phyloP scores from a whole-genome alignment of 2,113 vertebrate genomes.

The Oryzias melastigma region DNA sequence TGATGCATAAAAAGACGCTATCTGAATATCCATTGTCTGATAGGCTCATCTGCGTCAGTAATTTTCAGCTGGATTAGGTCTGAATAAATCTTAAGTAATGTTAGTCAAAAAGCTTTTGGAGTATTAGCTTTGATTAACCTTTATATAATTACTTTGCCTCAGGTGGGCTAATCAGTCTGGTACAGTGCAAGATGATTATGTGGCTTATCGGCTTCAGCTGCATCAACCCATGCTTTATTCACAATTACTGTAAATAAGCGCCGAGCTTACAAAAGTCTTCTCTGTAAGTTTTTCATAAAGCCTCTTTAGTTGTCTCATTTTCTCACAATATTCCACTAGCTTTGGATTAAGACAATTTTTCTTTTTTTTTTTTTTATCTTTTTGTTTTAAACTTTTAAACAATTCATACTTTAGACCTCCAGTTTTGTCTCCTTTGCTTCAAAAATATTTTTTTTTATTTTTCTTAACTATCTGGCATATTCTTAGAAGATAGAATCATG shows the following conservation, averaged over 20 bases:
- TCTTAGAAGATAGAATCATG: slow-evolving; percentile 6
- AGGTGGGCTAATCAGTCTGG: slow-evolving; percentile 51
- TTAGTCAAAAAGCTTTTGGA: slow-evolving; percentile 40
- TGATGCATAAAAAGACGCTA: not conserved
- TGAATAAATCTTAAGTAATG: slow-evolving; percentile 20
- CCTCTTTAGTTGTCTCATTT: slow-evolving; percentile 18
- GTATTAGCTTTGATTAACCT: slow-evolving; percentile 47
- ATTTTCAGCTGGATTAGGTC: slow-evolving; percentile 15
- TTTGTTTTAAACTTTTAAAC: slow-evolving; percentile 17
- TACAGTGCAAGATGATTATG: slow-evolving; percentile 43
- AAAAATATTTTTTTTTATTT: slow-evolving; percentile 3
- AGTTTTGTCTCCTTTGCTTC: slow-evolving; percentile 6
- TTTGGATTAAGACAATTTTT: slow-evolving; percentile 2
- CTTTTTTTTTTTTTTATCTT: not conserved
- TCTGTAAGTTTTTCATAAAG: slow-evolving; percentile 16
- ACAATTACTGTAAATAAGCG: slow-evolving; percentile 54
- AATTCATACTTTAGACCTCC: slow-evolving; percentile 6
- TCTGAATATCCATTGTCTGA: slow-evolving; percentile 9
- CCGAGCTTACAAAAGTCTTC: slow-evolving; percentile 39
- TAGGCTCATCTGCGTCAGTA: slow-evolving; percentile 4
- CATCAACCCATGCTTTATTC: slow-evolving; percentile 46
- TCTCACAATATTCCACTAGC: not conserved
- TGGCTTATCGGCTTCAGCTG: slow-evolving; percentile 45
- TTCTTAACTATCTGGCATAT: slow-evolving; percentile 1
- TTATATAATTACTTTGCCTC: slow-evolving; percentile 54